Evolutionary conservation across 1,140 invertebrate genomes (phyloP).

Genomic region (Lethrus apterus): DNA sequence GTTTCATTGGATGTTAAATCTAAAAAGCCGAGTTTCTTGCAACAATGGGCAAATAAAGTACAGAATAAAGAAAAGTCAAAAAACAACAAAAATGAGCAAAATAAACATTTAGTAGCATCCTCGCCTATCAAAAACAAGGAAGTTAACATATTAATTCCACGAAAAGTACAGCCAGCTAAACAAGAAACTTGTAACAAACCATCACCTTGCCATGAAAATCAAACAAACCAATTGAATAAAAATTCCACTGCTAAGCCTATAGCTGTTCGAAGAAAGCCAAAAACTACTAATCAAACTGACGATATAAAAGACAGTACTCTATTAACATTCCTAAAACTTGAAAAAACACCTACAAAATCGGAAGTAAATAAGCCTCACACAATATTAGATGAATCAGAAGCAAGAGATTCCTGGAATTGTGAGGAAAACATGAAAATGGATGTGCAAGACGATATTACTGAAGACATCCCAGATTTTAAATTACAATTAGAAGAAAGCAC

Average conservation of each 20-base stretch:
- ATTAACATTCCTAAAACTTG: conserved; percentile 20
- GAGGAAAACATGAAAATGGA: conserved; percentile 30
- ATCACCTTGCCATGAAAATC: no score
- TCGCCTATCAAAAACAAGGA: no score
- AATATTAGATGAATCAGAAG: conserved; percentile 30
- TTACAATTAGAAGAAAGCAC: conserved; percentile 48
- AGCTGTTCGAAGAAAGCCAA: no score
- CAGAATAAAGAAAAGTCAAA: conserved; percentile 11
- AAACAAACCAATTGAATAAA: no score
- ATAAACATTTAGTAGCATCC: no score
- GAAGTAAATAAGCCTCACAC: neutral
- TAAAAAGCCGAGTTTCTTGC: conserved; percentile 30
- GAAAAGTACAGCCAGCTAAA: no score
- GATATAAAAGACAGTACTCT: conserved; percentile 21
- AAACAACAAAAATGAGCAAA: conserved; percentile 6
- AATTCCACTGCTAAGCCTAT: no score
- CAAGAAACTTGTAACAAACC: no score
- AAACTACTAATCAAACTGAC: conserved; percentile 1
- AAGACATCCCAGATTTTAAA: conserved; percentile 56
- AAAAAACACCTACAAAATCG: neutral
- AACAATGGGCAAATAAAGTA: conserved; percentile 27
- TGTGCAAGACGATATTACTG: conserved; percentile 41
- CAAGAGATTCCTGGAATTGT: conserved; percentile 32
- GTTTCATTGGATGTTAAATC: conserved; percentile 12
- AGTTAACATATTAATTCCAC: no score